Base-by-base conservation (phyloP, 23 tunicate species). In the Trididemnum clinides region DNA sequence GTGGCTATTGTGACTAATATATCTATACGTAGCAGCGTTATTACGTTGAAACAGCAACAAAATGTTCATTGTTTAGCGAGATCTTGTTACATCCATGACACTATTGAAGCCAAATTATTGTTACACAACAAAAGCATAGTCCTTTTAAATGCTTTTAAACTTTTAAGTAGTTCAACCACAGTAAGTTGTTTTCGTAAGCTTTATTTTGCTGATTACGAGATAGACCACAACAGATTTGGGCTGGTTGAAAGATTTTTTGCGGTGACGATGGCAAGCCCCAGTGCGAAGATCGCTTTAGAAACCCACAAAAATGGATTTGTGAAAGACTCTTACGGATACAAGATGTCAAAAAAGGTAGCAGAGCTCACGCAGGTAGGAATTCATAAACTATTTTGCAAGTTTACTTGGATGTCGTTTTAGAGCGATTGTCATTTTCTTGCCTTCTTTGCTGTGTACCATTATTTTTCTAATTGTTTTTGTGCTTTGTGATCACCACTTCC, bases 321-420 rank as follows among this genome's bases (percentile, higher is more conserved):
- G 6, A 85, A 85, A 64, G 95, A 71, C 12, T 85, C 88, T 12
- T 91, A 80, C 58, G 88, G 90, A 1, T 86, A 62, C 37, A 87
- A 82, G 34, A 91, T 91, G 96, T 91, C 96, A 0, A 91, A 91
- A 39, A 91, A 91, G 71, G 96, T 91, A 32, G 90, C 96, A 23
- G 96, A 91, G 58, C 63, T 91, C 18, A 91, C 96, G 21, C 96
- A 91, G 81, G 91, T 87, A 80, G 28, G 66, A n/a, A n/a, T n/a
- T n/a, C n/a, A n/a, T n/a, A n/a, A n/a, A n/a, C n/a, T n/a, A n/a
- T n/a, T n/a, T n/a, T n/a, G n/a, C n/a, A n/a, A n/a, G n/a, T n/a
- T n/a, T n/a, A n/a, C n/a, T n/a, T n/a, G n/a, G n/a, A n/a, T n/a
- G n/a, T n/a, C n/a, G n/a, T n/a, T n/a, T n/a, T n/a, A n/a, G n/a